Percentiles rank a stretch among this genome's conserved stretches.
phyloP scores from a whole-genome alignment of 2,113 vertebrate species.

The Hippocampus barbouri region DNA sequence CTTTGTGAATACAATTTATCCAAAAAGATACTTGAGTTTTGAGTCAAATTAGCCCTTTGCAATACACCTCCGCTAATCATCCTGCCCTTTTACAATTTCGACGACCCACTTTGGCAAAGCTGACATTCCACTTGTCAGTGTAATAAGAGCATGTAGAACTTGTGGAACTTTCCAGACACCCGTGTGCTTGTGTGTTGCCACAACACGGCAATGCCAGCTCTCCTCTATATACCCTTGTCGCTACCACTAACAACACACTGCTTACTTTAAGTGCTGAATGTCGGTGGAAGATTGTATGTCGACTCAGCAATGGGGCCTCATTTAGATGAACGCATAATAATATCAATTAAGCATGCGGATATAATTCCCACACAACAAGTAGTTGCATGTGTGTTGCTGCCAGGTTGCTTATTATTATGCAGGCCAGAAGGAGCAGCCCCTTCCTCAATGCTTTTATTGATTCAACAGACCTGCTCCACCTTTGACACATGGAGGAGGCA shows the following conservation, averaged over 20 bases:
- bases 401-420: slow-evolving; percentile 11
- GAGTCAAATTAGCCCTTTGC: no score
- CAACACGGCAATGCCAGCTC: slow-evolving; percentile 49
- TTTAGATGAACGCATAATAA: background rate
- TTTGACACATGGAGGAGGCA: slow-evolving; percentile 29
- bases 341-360: background rate
- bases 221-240: slow-evolving; percentile 36
- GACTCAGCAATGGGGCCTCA: slow-evolving; percentile 7
- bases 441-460: slow-evolving; percentile 42
- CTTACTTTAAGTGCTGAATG: slow-evolving; percentile 19
- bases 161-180: slow-evolving; percentile 65
- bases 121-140: slow-evolving; percentile 36
- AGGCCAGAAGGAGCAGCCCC: slow-evolving; percentile 12
- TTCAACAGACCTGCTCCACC: slow-evolving; percentile 28
- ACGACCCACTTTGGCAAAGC: background rate
- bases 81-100: background rate
- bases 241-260: slow-evolving; percentile 49
- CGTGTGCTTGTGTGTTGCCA: slow-evolving; percentile 55
- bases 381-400: slow-evolving; percentile 26
- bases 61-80: background rate
- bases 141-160: slow-evolving; percentile 27
- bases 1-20: no score
- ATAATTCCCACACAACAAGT: slow-evolving; percentile 15
- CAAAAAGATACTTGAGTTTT: no score
- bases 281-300: slow-evolving; percentile 30